A percentile compares a stretch with the other conserved stretches of the same genome.
Evolutionary conservation across 2,113 vertebrate genomes (phyloP).

Genomic region (Leucopternis melanops): DNA sequence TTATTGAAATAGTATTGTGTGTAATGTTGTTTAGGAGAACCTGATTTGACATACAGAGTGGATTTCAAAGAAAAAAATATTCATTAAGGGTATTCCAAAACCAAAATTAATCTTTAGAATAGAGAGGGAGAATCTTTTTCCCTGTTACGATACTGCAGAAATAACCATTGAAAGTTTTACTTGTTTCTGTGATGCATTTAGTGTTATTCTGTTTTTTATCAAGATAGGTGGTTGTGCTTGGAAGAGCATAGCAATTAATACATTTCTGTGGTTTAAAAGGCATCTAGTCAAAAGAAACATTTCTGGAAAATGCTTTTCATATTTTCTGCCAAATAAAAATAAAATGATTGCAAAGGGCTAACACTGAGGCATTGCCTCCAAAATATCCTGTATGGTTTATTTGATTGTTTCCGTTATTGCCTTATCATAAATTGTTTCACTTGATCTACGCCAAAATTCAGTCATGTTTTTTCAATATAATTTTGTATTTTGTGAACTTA

Average conservation of each 20-base stretch:
- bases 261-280: neutral
- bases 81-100: neutral
- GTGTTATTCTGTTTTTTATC: neutral
- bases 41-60: neutral
- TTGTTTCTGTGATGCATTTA: neutral
- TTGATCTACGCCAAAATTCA: neutral
- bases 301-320: neutral
- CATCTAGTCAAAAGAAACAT: neutral
- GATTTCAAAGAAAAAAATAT: neutral
- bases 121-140: neutral
- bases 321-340: neutral
- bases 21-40: neutral
- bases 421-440: neutral
- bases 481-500: neutral
- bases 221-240: neutral
- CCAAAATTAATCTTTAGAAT: neutral
- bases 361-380: neutral
- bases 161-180: neutral
- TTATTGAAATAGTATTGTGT: neutral
- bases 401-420: neutral
- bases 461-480: neutral
- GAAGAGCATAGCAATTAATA: neutral
- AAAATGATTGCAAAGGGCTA: neutral
- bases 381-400: neutral
- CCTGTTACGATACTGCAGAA: neutral